Percentiles rank a stretch among this genome's conserved stretches.
These are phyloP conservation scores for Hippopotamus amphibius DNA, from an alignment of 2,113 vertebrate genomes.

Conservation along the genomic window DNA sequence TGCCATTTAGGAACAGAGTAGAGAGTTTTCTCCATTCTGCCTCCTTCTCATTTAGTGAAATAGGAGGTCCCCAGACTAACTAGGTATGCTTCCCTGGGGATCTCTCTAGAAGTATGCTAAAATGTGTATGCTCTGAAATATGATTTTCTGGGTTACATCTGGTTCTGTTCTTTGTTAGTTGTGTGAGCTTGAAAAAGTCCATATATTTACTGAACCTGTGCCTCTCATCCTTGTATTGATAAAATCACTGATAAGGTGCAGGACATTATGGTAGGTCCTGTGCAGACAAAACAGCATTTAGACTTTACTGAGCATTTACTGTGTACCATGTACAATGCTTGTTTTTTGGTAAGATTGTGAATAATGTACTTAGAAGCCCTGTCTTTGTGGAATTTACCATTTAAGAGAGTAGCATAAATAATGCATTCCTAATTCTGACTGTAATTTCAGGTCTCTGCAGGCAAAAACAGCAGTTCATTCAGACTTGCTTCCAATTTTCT, in stretches of 20 bases:
- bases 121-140: neutral
- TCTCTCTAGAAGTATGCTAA: neutral
- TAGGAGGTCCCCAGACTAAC: neutral
- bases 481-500: constrained; percentile 4
- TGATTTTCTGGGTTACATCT: neutral
- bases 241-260: neutral
- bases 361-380: neutral
- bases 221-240: neutral
- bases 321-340: neutral
- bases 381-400: neutral
- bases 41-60: neutral
- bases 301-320: neutral
- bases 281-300: neutral
- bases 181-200: neutral
- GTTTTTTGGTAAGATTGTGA: neutral
- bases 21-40: neutral
- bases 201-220: neutral
- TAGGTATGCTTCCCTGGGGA: neutral
- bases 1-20: neutral
- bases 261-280: neutral
- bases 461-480: neutral
- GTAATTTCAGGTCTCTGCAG: neutral
- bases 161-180: neutral
- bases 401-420: neutral
- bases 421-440: neutral